Conservation (phyloP, 1,140 invertebrate species). For the Rhyzopertha dominica region DNA sequence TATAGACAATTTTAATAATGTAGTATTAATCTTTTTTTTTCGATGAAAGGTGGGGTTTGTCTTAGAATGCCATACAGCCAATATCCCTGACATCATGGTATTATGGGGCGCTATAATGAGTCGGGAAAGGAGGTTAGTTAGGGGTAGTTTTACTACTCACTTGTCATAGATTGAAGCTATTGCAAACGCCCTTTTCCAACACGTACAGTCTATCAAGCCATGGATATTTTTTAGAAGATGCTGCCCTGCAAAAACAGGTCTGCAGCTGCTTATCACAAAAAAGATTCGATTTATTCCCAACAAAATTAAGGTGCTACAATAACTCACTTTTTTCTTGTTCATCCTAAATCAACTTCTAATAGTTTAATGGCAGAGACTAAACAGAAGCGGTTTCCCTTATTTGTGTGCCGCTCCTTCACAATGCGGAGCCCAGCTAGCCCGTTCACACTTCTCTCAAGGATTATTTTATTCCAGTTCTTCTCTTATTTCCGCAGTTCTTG, state of each 20-base stretch:
- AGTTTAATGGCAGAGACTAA: background rate
- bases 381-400: background rate
- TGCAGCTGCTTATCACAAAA: background rate
- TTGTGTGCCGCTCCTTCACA: constrained; percentile 4
- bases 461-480: constrained; percentile 17
- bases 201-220: too few species aligned
- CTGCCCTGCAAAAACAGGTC: constrained; percentile 3
- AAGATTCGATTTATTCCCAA: background rate
- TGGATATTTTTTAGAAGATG: constrained; percentile 1
- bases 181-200: too few species aligned
- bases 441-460: constrained; percentile 12
- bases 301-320: background rate
- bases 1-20: too few species aligned
- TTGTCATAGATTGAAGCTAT: too few species aligned
- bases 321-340: background rate
- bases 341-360: background rate
- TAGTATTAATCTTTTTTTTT: too few species aligned
- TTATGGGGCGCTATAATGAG: too few species aligned
- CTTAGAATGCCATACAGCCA: too few species aligned
- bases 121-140: too few species aligned
- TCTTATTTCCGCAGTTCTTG: constrained; percentile 15
- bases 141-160: too few species aligned
- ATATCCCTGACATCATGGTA: too few species aligned
- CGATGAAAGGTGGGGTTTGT: too few species aligned
- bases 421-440: background rate